phyloP scores from a whole-genome alignment of 2,797 vertebrate genomes.

The Aldrovandia affinis region DNA sequence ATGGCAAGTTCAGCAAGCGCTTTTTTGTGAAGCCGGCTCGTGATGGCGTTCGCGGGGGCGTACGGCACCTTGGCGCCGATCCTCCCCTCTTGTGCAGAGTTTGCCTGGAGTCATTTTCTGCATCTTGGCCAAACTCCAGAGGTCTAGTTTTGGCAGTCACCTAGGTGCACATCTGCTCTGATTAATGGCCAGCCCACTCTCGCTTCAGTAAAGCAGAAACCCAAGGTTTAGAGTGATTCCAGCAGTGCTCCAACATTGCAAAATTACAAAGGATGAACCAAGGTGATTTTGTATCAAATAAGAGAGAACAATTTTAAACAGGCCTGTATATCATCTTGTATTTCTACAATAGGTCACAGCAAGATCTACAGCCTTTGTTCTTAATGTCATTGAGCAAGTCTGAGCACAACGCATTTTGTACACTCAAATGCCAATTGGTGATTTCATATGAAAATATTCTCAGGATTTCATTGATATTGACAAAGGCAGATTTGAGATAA shows the following conservation, averaged over 20 bases:
- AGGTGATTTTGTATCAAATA: background rate
- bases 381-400: background rate
- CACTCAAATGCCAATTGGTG: background rate
- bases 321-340: no score
- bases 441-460: background rate
- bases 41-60: background rate
- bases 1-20: conserved; percentile 70
- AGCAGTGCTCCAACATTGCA: background rate
- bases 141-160: conserved; percentile 65
- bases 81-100: background rate
- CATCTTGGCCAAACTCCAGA: conserved; percentile 54
- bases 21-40: conserved; percentile 32
- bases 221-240: conserved; percentile 47
- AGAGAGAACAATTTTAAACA: no score
- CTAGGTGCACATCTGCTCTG: conserved; percentile 76
- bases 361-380: background rate
- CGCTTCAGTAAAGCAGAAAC: conserved; percentile 71
- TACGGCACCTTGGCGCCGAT: background rate
- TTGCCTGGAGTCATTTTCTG: conserved; percentile 30
- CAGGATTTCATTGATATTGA: background rate
- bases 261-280: background rate
- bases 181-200: conserved; percentile 72
- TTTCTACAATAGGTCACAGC: no score
- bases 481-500: background rate
- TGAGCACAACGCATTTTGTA: background rate